A percentile compares a stretch with the other conserved stretches of the same genome.
Conservation (phyloP, 35 echinoderm and acorn worm genomes). For the Holothuria glaberrima region DNA sequence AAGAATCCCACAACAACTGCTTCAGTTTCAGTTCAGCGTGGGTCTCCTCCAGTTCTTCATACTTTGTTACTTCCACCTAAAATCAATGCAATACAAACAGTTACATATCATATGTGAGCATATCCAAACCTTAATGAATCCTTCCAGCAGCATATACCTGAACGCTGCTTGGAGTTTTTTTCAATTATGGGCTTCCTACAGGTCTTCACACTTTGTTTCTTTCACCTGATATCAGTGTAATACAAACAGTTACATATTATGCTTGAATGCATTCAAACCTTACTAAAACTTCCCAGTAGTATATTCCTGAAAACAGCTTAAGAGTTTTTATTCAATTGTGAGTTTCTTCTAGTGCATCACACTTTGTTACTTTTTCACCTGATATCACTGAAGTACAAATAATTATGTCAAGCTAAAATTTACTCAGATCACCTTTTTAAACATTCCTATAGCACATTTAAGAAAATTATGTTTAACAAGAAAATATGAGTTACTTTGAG, state of each 20-base stretch:
- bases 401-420: too few species aligned
- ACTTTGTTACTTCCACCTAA: slow-evolving; percentile 96
- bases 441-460: too few species aligned
- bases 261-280: too few species aligned
- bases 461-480: too few species aligned
- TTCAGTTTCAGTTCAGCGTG: slow-evolving; percentile 97
- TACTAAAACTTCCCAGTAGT: too few species aligned
- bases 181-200: slow-evolving; percentile 93
- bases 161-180: too few species aligned
- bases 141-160: too few species aligned
- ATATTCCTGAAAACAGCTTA: too few species aligned
- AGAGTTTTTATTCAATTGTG: slow-evolving; percentile 91
- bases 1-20: slow-evolving; percentile 94
- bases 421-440: too few species aligned
- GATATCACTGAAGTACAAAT: neutral
- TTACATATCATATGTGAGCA: neutral
- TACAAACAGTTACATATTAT: neutral
- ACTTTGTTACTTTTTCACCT: slow-evolving; percentile 97
- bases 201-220: slow-evolving; percentile 93
- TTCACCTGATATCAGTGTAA: slow-evolving; percentile 67
- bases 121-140: too few species aligned
- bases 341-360: slow-evolving; percentile 93
- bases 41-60: slow-evolving; percentile 95
- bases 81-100: neutral
- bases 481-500: too few species aligned